These are phyloP conservation scores for Acanthosoma haemorrhoidale DNA, from an alignment of 2,888 invertebrate genomes.

Conservation along the genomic window DNA sequence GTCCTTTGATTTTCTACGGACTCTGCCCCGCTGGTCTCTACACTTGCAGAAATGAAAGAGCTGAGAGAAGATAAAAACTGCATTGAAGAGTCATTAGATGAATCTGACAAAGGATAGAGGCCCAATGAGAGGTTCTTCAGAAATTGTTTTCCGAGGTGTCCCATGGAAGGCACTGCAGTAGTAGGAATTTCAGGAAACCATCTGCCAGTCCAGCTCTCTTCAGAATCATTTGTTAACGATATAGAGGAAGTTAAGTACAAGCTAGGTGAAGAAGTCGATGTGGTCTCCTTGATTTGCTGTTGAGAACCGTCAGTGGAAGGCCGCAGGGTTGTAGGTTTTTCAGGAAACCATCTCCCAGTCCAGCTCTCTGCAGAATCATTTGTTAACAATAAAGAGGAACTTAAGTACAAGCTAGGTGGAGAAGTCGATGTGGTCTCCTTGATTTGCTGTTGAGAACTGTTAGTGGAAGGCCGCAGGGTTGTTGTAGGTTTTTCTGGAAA, in stretches of 20 bases:
- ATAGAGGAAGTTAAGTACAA: neutral
- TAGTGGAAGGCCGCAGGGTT: neutral
- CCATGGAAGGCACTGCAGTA: conserved; percentile 43
- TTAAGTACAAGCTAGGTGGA: neutral
- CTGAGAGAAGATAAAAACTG: no score
- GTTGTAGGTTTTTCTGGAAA: conserved; percentile 34
- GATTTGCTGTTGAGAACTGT: no score
- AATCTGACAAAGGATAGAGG: no score
- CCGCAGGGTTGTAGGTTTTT: neutral
- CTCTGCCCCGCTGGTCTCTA: no score
- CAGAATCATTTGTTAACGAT: neutral
- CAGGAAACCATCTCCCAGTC: conserved; percentile 29
- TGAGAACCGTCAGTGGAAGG: neutral
- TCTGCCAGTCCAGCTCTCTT: conserved; percentile 46
- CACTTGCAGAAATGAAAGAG: no score
- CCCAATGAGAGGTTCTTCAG: no score
- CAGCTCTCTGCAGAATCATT: conserved; percentile 3
- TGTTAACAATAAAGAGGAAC: neutral
- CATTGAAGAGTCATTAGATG: no score
- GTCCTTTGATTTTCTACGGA: no score
- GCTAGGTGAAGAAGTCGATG: neutral
- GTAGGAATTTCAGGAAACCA: conserved; percentile 47
- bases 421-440: no score
- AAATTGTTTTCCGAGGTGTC: conserved; percentile 40
- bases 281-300: no score